A percentile compares a stretch with the other conserved stretches of the same genome.
These are phyloP conservation scores for Xenops minutus DNA, from an alignment of 2,797 vertebrate species.

Conservation along the genomic window DNA sequence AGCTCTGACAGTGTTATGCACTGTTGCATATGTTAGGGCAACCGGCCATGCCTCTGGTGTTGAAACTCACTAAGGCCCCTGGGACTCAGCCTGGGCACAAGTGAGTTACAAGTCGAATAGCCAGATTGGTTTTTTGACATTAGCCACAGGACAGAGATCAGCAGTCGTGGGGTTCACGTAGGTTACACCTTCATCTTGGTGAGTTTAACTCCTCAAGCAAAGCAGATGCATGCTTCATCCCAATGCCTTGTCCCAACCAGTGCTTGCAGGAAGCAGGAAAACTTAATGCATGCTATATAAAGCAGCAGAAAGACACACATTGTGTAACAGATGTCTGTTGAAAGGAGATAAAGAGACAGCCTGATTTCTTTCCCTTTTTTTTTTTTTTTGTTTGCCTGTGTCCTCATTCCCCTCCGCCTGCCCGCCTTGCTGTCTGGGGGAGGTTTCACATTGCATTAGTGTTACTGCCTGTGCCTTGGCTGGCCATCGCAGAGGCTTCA, in stretches of 20 bases:
- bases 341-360: conserved; percentile 1
- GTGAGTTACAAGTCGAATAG: neutral
- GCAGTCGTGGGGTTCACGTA: neutral
- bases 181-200: neutral
- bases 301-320: neutral
- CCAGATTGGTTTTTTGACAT: neutral
- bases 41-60: neutral
- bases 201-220: neutral
- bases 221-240: neutral
- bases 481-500: accelerated
- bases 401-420: conserved; percentile 24
- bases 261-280: neutral
- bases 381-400: neutral
- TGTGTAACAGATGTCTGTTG: conserved; percentile 49
- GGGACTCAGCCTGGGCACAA: neutral
- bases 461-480: neutral
- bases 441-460: conserved; percentile 47
- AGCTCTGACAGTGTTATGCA: neutral
- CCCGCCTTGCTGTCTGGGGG: neutral
- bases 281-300: neutral
- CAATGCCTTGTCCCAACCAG: neutral
- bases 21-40: too few relatives aligned
- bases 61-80: neutral
- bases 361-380: neutral
- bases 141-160: neutral